Evolutionary conservation across 1,140 invertebrate genomes (phyloP).

Genomic region (Eriosoma lanigerum): DNA sequence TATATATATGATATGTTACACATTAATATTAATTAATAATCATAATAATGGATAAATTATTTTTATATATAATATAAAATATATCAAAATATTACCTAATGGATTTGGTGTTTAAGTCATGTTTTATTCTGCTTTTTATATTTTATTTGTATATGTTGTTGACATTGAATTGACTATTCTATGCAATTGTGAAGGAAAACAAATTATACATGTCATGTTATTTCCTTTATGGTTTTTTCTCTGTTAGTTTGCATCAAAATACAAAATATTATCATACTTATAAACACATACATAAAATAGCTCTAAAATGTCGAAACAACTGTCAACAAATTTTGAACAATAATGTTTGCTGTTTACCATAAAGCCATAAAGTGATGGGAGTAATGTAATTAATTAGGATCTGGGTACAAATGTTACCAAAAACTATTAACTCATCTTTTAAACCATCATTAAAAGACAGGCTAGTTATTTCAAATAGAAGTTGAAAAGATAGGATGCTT

Average conservation of each 20-base stretch:
- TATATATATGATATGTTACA: slow-evolving; percentile 33
- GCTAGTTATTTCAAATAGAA: no score
- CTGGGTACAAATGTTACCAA: no score
- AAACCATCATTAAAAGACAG: no score
- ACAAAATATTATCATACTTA: not conserved
- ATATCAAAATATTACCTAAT: slow-evolving; percentile 39
- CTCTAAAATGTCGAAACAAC: not conserved
- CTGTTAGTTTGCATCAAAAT: not conserved
- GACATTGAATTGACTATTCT: not conserved
- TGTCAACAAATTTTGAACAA: not conserved
- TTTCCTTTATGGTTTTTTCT: not conserved
- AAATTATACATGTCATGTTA: not conserved
- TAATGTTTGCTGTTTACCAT: no score
- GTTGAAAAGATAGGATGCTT: no score
- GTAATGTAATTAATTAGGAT: no score
- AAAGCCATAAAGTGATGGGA: no score
- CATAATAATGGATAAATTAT: slow-evolving; percentile 38
- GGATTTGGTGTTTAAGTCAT: slow-evolving; percentile 40
- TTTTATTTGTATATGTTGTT: slow-evolving; percentile 9
- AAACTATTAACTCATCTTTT: no score
- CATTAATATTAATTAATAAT: slow-evolving; percentile 35
- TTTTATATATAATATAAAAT: slow-evolving; percentile 48
- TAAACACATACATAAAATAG: not conserved
- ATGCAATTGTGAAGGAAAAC: not conserved
- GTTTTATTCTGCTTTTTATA: slow-evolving; percentile 45